Percentiles rank a stretch among this genome's conserved stretches.
phyloP scores from a whole-genome alignment of 2,113 vertebrate species.

The Cryptoleucopteryx plumbea region DNA sequence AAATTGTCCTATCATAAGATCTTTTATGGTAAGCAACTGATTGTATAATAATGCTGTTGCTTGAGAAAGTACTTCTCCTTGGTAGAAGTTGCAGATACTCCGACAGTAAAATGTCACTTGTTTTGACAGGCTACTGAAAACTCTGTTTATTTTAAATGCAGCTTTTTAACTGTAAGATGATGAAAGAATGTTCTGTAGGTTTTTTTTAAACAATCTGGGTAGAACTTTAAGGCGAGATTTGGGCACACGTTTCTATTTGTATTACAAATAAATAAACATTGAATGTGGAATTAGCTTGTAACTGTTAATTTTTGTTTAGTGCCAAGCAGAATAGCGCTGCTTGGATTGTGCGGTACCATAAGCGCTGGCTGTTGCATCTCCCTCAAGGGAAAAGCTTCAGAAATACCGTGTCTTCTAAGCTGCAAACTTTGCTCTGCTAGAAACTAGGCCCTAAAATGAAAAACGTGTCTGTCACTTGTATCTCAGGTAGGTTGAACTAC shows the following conservation, averaged over 20 bases:
- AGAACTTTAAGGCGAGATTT: conserved; percentile 52
- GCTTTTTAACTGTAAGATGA: conserved; percentile 64
- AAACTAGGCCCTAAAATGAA: not conserved
- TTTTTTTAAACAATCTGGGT: conserved; percentile 40
- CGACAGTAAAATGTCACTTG: conserved; percentile 28
- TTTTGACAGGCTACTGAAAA: conserved; percentile 48
- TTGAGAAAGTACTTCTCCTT: conserved; percentile 23
- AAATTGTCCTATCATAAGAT: not conserved
- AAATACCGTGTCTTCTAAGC: not conserved
- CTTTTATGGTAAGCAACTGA: conserved; percentile 45
- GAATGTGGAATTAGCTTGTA: conserved; percentile 55
- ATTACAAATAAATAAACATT: conserved; percentile 65
- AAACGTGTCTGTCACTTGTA: not conserved
- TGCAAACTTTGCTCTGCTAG: not conserved
- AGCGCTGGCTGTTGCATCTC: not conserved
- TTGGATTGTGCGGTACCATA: not conserved
- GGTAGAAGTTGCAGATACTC: conserved; percentile 37
- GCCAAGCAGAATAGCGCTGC: not conserved
- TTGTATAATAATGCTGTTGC: conserved; percentile 8
- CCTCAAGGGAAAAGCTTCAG: not conserved
- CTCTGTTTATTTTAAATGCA: conserved; percentile 38
- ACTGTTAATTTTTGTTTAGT: not conserved
- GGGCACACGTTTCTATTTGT: conserved; percentile 63
- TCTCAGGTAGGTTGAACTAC: not conserved
- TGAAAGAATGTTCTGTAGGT: conserved; percentile 60